Evolutionary conservation across 2,888 invertebrate genomes (phyloP), one percentile per base, ranked within the genome.

Genomic region (Panorpa germanica): DNA sequence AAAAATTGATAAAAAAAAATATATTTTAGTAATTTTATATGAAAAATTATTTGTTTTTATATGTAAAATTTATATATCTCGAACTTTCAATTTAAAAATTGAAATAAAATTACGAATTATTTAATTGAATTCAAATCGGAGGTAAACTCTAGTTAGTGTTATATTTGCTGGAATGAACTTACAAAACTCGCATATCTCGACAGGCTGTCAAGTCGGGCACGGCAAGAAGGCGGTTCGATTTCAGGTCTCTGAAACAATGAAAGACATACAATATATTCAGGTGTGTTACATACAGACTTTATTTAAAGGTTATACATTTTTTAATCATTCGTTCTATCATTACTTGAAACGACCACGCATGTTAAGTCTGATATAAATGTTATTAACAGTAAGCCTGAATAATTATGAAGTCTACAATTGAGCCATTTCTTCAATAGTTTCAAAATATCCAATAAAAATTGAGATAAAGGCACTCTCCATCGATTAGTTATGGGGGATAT

Each of bases 101-200:
- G 14, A 26, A 25, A 28, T 34, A 17, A 29, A 30, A 32, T 26
- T 16, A 26, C 18, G n/a, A 11, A 20, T 27, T 6, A 31, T 15
- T 11, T 19, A 26, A 34, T 31, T n/a, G 12, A 19, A 32, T 14
- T 17, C 11, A 4, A 28, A 3, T 10, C 3, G 30, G 15, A 18
- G 34, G 31, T 16, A 31, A 23, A 20, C 13, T 20, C 25, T 33
- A 10, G 26, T 24, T 12, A 9, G 18, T 16, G 31, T 19, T 9
- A 29, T 5, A 3, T 13, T 13, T 23, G 12, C 4, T 6, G 11
- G 19, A 36, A 36, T 35, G 35, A 53, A 74, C 83, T 78, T 60
- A 86, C 85, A 86, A 62, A 47, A 85, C 72, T 50, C 78, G 66
- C 48, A 91, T 71, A 47, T 85, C 77, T 40, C 61, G 61, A 58